These are phyloP conservation scores for Buphagus erythrorhynchus DNA, from an alignment of 2,797 vertebrate genomes.

Conservation along the genomic window DNA sequence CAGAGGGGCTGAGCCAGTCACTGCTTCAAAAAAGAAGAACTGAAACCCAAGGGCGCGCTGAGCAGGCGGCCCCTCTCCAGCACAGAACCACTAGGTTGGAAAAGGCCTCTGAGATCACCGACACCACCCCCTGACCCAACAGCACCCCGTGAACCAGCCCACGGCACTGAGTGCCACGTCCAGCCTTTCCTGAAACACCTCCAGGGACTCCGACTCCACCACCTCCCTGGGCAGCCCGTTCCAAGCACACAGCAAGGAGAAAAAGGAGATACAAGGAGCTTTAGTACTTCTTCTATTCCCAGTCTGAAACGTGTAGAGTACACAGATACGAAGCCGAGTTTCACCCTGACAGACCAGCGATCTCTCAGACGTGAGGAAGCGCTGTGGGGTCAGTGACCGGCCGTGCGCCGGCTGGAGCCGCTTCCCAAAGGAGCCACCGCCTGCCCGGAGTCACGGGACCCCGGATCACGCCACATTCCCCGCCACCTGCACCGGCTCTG, in stretches of 20 bases:
- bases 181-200: rapidly evolving
- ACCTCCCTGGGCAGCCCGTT: not conserved
- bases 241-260: not conserved
- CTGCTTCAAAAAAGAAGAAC: not conserved
- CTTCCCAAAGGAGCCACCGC: slow-evolving; percentile 2
- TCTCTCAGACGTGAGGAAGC: rapidly evolving
- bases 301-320: rapidly evolving
- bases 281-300: no score
- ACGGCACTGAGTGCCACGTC: not conserved
- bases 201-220: not conserved
- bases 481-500: not conserved
- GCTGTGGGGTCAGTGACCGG: not conserved
- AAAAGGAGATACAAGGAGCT: rapidly evolving
- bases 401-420: not conserved
- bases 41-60: not conserved
- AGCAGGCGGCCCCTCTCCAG: not conserved
- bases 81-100: rapidly evolving
- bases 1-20: not conserved
- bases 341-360: not conserved
- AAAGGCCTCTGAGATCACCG: not conserved
- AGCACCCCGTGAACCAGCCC: rapidly evolving
- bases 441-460: slow-evolving; percentile 29
- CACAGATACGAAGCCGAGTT: not conserved
- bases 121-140: rapidly evolving
- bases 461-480: not conserved